Conservation (phyloP, 1,140 invertebrate species). For the Trichoplusia ni region DNA sequence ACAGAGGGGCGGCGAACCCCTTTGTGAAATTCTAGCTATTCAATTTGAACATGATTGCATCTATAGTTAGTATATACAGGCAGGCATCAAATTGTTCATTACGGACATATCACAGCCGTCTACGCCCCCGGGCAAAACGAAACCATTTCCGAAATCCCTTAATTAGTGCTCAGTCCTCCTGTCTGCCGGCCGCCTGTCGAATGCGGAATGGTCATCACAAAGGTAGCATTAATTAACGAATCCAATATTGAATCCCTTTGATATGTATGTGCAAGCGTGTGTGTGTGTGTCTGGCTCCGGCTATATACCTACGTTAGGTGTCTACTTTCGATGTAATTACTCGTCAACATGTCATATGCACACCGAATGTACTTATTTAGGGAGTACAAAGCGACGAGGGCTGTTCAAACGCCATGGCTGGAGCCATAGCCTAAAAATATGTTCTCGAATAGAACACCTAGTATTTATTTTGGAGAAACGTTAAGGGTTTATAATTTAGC, state of each 20-base stretch:
- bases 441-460: too few species aligned
- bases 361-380: conserved; percentile 26
- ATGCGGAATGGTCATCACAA: conserved; percentile 29
- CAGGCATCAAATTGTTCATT: conserved; percentile 23
- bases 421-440: not conserved
- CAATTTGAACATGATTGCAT: conserved; percentile 22
- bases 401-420: conserved; percentile 20
- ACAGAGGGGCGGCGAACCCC: conserved; percentile 20
- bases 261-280: not conserved
- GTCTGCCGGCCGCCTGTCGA: conserved; percentile 25
- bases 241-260: conserved; percentile 30
- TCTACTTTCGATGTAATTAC: conserved; percentile 26
- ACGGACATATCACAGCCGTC: conserved; percentile 18
- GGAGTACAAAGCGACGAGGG: conserved; percentile 25
- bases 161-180: conserved; percentile 16
- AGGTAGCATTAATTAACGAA: conserved; percentile 31
- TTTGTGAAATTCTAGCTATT: conserved; percentile 19
- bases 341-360: conserved; percentile 27
- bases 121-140: conserved; percentile 13
- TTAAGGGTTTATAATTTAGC: too few species aligned
- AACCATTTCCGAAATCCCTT: conserved; percentile 23
- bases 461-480: too few species aligned
- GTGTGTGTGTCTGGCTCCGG: not conserved
- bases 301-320: conserved; percentile 3
- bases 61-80: not conserved